phyloP scores from a whole-genome alignment of 2,888 invertebrate species.

The Gisinianus flammeolus region DNA sequence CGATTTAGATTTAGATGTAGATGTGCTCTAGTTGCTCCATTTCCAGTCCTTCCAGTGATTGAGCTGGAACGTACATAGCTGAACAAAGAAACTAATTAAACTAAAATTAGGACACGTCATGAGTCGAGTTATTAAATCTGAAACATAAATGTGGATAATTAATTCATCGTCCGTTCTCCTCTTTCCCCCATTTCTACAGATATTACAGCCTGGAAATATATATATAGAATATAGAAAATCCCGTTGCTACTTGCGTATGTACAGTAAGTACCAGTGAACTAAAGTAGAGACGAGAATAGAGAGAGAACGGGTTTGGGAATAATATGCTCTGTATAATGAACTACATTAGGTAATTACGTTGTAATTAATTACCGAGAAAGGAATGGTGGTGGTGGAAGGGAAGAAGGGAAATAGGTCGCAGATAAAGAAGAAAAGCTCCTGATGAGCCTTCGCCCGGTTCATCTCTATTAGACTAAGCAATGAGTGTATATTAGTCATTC shows the following conservation, averaged over 20 bases:
- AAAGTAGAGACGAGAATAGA: neutral
- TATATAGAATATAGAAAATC: too few species aligned
- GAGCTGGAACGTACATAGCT: neutral
- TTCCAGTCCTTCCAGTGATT: neutral
- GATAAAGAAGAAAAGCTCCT: neutral
- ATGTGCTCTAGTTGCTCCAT: neutral
- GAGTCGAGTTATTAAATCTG: slow-evolving; percentile 17
- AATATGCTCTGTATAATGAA: neutral
- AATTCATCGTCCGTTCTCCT: slow-evolving; percentile 5
- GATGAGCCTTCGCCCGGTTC: neutral
- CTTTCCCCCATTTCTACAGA: neutral
- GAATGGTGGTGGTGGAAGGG: neutral
- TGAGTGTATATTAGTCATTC: neutral
- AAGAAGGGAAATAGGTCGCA: slow-evolving; percentile 7
- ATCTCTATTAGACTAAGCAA: neutral
- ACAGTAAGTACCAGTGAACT: neutral
- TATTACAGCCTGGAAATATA: neutral
- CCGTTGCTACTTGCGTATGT: too few species aligned
- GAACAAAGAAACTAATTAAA: neutral
- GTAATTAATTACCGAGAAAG: slow-evolving; percentile 26
- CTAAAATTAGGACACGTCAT: neutral
- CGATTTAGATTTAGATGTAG: too few species aligned
- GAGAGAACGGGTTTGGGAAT: neutral
- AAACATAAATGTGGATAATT: slow-evolving; percentile 14
- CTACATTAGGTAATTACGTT: slow-evolving; percentile 27